phyloP scores from a whole-genome alignment of 2,888 invertebrate genomes.

The Phania funesta region DNA sequence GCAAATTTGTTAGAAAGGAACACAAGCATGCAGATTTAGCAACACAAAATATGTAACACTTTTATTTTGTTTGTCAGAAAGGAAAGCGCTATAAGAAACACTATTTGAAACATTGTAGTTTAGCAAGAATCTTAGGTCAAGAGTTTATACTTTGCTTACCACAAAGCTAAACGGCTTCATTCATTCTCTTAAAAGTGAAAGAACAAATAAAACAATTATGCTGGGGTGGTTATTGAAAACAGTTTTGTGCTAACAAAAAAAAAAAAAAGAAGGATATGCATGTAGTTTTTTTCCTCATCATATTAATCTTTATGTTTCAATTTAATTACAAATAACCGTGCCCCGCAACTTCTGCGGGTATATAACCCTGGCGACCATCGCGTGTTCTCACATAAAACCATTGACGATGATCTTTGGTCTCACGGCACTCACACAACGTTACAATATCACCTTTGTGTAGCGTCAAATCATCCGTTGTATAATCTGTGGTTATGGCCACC shows the following conservation, averaged over 20 bases:
- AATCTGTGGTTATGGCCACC: conserved; percentile 86
- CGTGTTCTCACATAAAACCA: conserved; percentile 89
- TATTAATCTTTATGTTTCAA: not conserved
- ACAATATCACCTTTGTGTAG: conserved; percentile 89
- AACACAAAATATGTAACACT: too few species aligned
- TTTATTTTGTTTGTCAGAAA: too few species aligned
- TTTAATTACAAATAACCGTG: conserved; percentile 86
- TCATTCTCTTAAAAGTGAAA: too few species aligned
- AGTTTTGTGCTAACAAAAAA: not conserved
- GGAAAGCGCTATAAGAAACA: too few species aligned
- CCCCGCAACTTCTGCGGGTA: conserved; percentile 88
- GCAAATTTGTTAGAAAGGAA: too few species aligned
- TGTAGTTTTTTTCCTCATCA: not conserved
- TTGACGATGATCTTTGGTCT: conserved; percentile 83
- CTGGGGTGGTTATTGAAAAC: not conserved
- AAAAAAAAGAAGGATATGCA: too few species aligned
- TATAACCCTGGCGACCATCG: conserved; percentile 87
- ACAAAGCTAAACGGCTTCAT: too few species aligned
- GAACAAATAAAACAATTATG: too few species aligned
- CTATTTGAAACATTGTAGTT: too few species aligned
- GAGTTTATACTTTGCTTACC: too few species aligned
- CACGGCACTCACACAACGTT: conserved; percentile 83
- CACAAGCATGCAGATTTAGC: too few species aligned
- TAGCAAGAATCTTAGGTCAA: too few species aligned
- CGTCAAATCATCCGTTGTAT: conserved; percentile 83